phyloP scores from a whole-genome alignment of 2,888 invertebrate genomes.

The Ectemnius cavifrons region DNA sequence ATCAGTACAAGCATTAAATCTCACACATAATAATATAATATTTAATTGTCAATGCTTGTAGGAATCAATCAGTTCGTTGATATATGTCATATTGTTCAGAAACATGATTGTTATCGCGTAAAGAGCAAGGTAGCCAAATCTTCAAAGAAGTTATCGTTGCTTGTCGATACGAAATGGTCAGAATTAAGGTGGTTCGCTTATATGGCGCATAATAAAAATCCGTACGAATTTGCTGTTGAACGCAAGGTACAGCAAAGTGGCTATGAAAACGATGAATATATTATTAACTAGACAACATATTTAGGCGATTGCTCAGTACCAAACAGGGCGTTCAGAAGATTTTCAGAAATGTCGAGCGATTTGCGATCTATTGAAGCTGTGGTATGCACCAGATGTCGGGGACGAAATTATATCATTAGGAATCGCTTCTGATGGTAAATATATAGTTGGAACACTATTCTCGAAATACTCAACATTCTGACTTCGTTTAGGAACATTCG shows the following conservation, averaged over 20 bases:
- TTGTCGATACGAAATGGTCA: constrained; percentile 79
- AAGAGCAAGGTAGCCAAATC: constrained; percentile 79
- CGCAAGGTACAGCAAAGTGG: constrained; percentile 72
- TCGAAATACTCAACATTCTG: constrained; percentile 9
- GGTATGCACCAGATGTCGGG: constrained; percentile 76
- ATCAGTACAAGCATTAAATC: background rate
- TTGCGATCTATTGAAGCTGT: constrained; percentile 79
- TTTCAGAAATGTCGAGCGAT: constrained; percentile 76
- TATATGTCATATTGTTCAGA: constrained; percentile 80
- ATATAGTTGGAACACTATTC: constrained; percentile 4
- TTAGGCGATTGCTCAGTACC: constrained; percentile 46
- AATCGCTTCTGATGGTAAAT: constrained; percentile 80
- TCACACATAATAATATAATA: background rate
- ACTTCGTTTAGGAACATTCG: constrained; percentile 79
- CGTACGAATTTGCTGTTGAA: constrained; percentile 76
- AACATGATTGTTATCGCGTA: constrained; percentile 79
- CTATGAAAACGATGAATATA: too few relatives aligned
- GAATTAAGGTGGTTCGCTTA: constrained; percentile 81
- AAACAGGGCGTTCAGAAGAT: constrained; percentile 63
- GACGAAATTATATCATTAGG: constrained; percentile 80
- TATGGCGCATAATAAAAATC: constrained; percentile 77
- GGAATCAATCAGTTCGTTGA: constrained; percentile 81
- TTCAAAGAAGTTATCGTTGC: constrained; percentile 78
- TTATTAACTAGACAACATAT: background rate
- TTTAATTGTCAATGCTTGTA: background rate